These are phyloP conservation scores for Oryctes rhinoceros DNA, from an alignment of 1,140 invertebrate species.

Conservation along the genomic window DNA sequence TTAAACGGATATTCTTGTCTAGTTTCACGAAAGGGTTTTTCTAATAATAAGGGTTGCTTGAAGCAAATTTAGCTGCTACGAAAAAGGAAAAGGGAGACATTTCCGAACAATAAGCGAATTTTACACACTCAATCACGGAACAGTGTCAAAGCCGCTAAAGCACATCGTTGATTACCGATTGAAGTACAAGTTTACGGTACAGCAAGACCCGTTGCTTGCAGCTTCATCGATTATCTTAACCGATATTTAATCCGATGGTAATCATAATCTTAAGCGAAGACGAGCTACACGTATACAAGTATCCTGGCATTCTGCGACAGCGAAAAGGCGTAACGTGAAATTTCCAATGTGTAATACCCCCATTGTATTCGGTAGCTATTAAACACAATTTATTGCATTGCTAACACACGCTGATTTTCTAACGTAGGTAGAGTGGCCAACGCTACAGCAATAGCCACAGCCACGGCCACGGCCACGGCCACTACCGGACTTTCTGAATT, in stretches of 20 bases:
- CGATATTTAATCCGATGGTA: conserved; percentile 32
- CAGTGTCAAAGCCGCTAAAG: background rate
- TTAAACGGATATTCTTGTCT: no score
- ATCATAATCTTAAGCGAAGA: conserved; percentile 37
- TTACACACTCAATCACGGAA: conserved; percentile 31
- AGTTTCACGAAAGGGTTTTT: no score
- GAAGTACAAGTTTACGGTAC: no score
- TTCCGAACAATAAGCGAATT: conserved; percentile 15
- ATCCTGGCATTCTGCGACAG: conserved; percentile 39
- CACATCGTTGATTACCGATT: background rate
- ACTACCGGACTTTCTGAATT: background rate
- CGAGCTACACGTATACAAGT: conserved; percentile 27
- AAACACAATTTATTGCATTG: conserved; percentile 45
- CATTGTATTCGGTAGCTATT: conserved; percentile 45
- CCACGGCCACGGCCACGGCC: background rate
- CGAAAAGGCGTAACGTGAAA: conserved; percentile 45
- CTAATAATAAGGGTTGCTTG: no score
- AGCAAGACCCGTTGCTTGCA: background rate
- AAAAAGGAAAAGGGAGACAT: background rate
- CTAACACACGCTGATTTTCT: conserved; percentile 42
- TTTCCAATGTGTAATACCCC: conserved; percentile 36
- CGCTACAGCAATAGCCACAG: background rate
- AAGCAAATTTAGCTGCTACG: background rate
- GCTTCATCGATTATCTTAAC: conserved; percentile 35
- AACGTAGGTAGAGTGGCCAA: conserved; percentile 8